Base-by-base conservation (phyloP, 2,113 vertebrate genomes). In the Pagrus major region DNA sequence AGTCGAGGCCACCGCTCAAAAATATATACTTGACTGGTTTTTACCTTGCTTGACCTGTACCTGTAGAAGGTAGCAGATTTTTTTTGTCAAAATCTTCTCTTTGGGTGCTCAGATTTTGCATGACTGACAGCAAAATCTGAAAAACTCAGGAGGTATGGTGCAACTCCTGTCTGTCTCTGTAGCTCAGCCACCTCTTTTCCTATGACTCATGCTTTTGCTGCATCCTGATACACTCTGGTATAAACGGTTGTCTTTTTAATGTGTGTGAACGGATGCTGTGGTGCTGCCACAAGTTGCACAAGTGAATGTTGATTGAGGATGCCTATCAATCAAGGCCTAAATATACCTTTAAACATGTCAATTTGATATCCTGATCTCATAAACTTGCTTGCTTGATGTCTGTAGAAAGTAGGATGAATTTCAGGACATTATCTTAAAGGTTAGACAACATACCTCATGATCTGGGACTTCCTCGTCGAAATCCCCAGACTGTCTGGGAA, bases 191-290 rank as follows among this genome's bases (percentile, higher is more conserved):
- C 20, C 37, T 39, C 12, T 9, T 81, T 64, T 54, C 1, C 21
- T 58, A 15, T 70, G 20, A 76, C 11, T 83, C 67, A 52, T 60
- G 29, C 21, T 65, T 67, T 58, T 47, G 20, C 47, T 33, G 33
- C 29, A 47, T 66, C 25, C 18, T 27, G n/a, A n/a, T 44, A 10
- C 56, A 18, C 44, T 44, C 14, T 71, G 37, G 49, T 69, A 27
- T 42, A 12, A 41, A 66, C 4, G 16, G 52, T n/a, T 49, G 33
- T 18, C 60, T 54, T 39, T 33, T 44, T 14, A 31, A 35, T 63
- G 18, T 51, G 41, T 89, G 79, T 74, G 84, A 88, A 75, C 71
- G 61, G 83, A 90, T 84, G 78, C 49, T 78, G 74, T 12, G 72
- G 75, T 47, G 54, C 49, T 6, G 67, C 49, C 55, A 51, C 64